A percentile compares a stretch with the other conserved stretches of the same genome.
Conservation (phyloP, 2,888 invertebrate genomes). For the Mimachlamys varia region DNA sequence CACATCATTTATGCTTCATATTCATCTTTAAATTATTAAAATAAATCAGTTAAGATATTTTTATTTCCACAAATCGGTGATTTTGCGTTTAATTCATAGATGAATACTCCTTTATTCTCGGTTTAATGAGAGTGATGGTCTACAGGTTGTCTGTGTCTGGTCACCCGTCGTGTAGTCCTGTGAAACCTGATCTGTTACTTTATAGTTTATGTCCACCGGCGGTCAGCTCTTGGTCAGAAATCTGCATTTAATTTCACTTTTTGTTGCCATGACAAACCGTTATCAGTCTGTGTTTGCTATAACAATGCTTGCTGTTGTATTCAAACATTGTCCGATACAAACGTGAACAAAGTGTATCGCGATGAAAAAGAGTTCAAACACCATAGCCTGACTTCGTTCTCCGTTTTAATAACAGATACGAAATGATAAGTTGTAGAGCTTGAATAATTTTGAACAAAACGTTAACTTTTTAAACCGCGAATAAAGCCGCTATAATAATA, state of each 20-base stretch:
- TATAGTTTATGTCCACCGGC: slow-evolving; percentile 22
- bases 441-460: background rate
- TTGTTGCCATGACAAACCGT: slow-evolving; percentile 34
- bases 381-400: background rate
- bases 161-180: background rate
- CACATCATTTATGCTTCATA: background rate
- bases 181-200: background rate
- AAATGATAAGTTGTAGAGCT: background rate
- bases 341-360: background rate
- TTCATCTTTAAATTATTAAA: background rate
- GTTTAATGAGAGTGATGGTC: background rate
- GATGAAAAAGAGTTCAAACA: slow-evolving; percentile 15
- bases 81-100: background rate
- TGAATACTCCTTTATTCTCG: background rate
- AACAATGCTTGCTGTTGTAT: background rate
- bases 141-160: background rate
- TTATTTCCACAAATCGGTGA: slow-evolving; percentile 2
- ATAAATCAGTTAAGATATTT: background rate
- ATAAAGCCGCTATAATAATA: background rate
- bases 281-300: background rate
- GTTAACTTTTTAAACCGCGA: slow-evolving; percentile 14
- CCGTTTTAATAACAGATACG: slow-evolving; percentile 27
- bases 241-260: slow-evolving; percentile 36
- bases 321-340: background rate
- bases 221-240: slow-evolving; percentile 31